Conservation (phyloP, 2,888 invertebrate species). For the Busseola fusca region DNA sequence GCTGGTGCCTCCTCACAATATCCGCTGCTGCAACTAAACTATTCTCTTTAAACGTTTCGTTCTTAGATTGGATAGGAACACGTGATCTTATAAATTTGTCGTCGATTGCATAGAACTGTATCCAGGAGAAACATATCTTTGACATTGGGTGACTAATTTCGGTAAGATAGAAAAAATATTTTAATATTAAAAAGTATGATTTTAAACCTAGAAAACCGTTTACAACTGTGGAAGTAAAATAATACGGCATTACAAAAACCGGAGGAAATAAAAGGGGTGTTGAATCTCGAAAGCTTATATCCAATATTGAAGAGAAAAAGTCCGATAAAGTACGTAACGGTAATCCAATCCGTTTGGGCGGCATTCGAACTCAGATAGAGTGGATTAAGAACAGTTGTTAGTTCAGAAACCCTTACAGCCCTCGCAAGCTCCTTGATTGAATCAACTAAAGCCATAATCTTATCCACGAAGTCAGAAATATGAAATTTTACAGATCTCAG, state of each 20-base stretch:
- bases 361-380: constrained; percentile 64
- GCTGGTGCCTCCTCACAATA: constrained; percentile 66
- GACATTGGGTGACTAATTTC: neutral
- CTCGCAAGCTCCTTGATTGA: constrained; percentile 63
- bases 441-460: constrained; percentile 70
- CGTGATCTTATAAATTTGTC: constrained; percentile 64
- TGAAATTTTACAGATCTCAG: constrained; percentile 75
- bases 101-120: constrained; percentile 22
- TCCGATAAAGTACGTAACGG: constrained; percentile 64
- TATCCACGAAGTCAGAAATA: constrained; percentile 66
- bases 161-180: neutral
- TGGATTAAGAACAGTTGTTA: constrained; percentile 68
- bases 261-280: constrained; percentile 50
- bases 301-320: constrained; percentile 64
- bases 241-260: constrained; percentile 22
- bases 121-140: neutral
- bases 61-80: constrained; percentile 61
- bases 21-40: constrained; percentile 69
- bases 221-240: neutral
- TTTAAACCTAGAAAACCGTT: neutral
- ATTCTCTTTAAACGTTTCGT: constrained; percentile 65
- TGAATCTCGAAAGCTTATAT: constrained; percentile 58
- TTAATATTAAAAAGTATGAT: neutral
- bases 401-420: constrained; percentile 64
- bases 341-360: constrained; percentile 68